Base-by-base conservation (phyloP, 37 sponge, comb jelly and placozoan species). In the Halisarca cf. caerulea region DNA sequence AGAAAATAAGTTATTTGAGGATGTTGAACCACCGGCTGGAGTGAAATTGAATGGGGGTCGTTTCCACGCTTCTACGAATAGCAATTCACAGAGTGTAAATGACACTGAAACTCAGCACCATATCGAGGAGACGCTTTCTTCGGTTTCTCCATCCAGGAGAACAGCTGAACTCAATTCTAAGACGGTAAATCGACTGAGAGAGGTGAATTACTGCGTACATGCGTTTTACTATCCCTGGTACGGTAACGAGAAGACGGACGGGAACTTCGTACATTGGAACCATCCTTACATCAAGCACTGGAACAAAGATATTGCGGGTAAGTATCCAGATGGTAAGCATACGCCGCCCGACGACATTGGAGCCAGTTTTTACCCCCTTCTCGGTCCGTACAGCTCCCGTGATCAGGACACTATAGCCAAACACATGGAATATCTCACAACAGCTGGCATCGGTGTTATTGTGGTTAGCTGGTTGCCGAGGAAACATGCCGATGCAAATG, bases 191-290 rank as follows among this genome's bases (percentile, higher is more conserved):
- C 51, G 11, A 14, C 9, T 47, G 51, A 47, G 51, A 47, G 23
- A 75, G 20, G 77, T 84, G 24, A 90, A 85, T 25, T 88, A 90
- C 71, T 86, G 88, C 64, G 38, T 91, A 2, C 96, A 96, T 64
- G 83, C 73, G 15, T 96, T 96, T 45, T 96, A 96, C 79, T 96
- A 96, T 80, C 43, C 88, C 40, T 96, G 96, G 96, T 96, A 88
- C 55, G 94, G 89, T 3, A 86, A 58, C 41, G 70, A 82, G 8
- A 87, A 81, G 44, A 54, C 14, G 0, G 96, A 95, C 45, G 96
- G 91, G n/a, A 15, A 38, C 23, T 96, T 91, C 64, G 45, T 83
- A 21, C 96, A 96, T 71, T 96, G 96, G 96, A 93, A 96, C 74
- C 96, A 96, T 78, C 42, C 59, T n/a, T 88, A 84, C 53, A 53